Percentiles rank a stretch among this genome's conserved stretches.
These are phyloP conservation scores for Platyura marginata DNA, from an alignment of 1,140 invertebrate species.

Conservation along the genomic window DNA sequence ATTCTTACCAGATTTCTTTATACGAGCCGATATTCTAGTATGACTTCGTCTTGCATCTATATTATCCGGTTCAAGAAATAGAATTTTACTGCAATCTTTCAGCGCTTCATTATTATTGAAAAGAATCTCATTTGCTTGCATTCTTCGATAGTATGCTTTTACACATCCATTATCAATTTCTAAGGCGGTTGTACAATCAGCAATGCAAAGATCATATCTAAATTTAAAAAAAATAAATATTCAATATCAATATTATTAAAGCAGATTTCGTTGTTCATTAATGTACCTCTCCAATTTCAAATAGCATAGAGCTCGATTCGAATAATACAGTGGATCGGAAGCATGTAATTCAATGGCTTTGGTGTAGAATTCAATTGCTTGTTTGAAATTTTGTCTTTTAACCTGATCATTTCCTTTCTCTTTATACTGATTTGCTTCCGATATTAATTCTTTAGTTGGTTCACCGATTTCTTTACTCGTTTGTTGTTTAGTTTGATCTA, in stretches of 20 bases:
- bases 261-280: slow-evolving; percentile 12
- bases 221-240: slow-evolving; percentile 2
- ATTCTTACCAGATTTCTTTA: slow-evolving; percentile 11
- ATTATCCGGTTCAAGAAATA: slow-evolving; percentile 20
- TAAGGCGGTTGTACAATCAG: slow-evolving; percentile 18
- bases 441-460: no score
- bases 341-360: slow-evolving; percentile 57
- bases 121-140: slow-evolving; percentile 19
- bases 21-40: slow-evolving; percentile 14
- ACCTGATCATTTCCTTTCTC: slow-evolving; percentile 66
- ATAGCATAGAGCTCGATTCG: slow-evolving; percentile 75
- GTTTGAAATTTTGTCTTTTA: slow-evolving; percentile 52
- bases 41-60: slow-evolving; percentile 16
- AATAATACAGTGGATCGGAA: slow-evolving; percentile 63
- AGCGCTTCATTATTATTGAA: slow-evolving; percentile 18
- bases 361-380: slow-evolving; percentile 64
- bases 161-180: slow-evolving; percentile 13
- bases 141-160: slow-evolving; percentile 21
- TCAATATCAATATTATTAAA: neutral
- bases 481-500: slow-evolving; percentile 3
- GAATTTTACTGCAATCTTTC: slow-evolving; percentile 18
- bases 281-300: slow-evolving; percentile 66
- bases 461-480: slow-evolving; percentile 19
- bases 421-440: slow-evolving; percentile 26
- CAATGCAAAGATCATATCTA: slow-evolving; percentile 15